Base-by-base conservation (phyloP, 2,113 vertebrate species). In the Apistogramma diplotaenia region DNA sequence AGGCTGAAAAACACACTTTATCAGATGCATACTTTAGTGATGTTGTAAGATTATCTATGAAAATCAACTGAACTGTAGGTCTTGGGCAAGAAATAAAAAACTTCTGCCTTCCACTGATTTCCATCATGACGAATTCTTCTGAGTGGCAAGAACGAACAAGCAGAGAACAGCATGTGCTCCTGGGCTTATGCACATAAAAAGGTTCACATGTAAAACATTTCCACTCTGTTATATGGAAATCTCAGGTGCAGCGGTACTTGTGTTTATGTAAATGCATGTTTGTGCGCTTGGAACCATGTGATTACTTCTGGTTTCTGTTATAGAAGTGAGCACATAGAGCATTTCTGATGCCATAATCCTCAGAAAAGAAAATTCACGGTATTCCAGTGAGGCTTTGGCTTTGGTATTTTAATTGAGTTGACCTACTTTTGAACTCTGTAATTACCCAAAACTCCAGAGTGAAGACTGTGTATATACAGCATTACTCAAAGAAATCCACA, bases 181-280 rank as follows among this genome's bases (percentile, higher is more conserved):
- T 18, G 6, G 21, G 1, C 15, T 18, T 49, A 35, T 49, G 29
- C 53, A 33, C 25, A 43, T 46, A 8, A 74, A 58, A 61, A 8
- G 16, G 25, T 49, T 70, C 53, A 46, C 10, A 0, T 74, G 21
- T 71, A 46, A 75, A 58, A 27, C 8, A 27, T 29, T 23, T 11
- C n/a, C 21, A 10, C 46, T 37, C 23, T 0, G 62, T 46, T 67
- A 70, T 16, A 70, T 10, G 3, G 7, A 49, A 19, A 25, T 70
- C 40, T 70, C 29, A 49, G 62, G 49, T 49, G 12, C 33, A 27
- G 27, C 61, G 53, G 60, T 33, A 79, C 13, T 15, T 71, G 27
- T 8, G 0, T 61, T 57, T 81, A 83, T 76, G 13, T 84, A 86
- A 78, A 81, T 27, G 33, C 11, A 2, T 57, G 61, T 78, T 81